These are phyloP conservation scores for Columba livia DNA, from an alignment of 2,113 vertebrate species.

Conservation along the genomic window DNA sequence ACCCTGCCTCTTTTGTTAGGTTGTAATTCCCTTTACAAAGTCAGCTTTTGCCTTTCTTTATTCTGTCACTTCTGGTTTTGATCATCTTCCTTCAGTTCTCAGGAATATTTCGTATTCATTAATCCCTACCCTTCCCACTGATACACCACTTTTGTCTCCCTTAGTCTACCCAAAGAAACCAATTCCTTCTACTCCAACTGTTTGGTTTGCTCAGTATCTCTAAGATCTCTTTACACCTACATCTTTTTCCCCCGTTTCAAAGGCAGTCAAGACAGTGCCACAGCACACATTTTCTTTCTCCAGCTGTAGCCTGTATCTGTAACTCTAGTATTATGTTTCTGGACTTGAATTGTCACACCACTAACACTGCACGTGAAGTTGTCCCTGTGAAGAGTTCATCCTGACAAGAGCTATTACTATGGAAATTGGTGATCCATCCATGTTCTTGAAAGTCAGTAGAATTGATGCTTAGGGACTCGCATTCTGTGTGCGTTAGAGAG, in stretches of 20 bases:
- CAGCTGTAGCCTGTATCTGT: neutral
- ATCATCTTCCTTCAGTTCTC: neutral
- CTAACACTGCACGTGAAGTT: neutral
- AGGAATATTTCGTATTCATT: neutral
- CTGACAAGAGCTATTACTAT: neutral
- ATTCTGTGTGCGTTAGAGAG: neutral
- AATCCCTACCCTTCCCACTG: neutral
- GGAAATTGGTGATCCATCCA: neutral
- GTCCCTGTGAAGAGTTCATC: neutral
- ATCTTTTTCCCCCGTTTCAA: slow-evolving; percentile 14
- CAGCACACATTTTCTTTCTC: neutral
- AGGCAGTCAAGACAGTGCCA: neutral
- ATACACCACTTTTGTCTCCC: neutral
- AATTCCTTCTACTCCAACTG: neutral
- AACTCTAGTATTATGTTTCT: neutral
- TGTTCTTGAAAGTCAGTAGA: neutral
- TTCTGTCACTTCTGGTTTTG: slow-evolving; percentile 16
- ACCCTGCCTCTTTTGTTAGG: neutral
- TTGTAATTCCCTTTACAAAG: neutral
- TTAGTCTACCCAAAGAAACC: neutral
- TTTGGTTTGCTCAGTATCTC: neutral
- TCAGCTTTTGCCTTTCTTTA: neutral
- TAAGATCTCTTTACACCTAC: slow-evolving; percentile 2
- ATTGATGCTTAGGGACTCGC: neutral
- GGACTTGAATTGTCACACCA: neutral